phyloP scores from a whole-genome alignment of 2,888 invertebrate species.

The Acanthosepion esculentum region DNA sequence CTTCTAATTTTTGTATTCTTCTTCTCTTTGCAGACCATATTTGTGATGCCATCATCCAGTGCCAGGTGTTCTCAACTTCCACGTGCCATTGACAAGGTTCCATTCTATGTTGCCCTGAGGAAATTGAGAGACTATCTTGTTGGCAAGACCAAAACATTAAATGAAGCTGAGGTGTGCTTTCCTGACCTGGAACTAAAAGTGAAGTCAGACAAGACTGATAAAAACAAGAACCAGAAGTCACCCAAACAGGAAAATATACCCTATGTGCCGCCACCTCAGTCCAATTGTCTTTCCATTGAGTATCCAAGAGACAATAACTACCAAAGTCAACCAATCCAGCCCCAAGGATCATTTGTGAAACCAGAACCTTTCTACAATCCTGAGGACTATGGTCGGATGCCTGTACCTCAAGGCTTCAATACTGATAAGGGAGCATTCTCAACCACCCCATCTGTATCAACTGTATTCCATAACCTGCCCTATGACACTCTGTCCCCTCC shows the following conservation, averaged over 20 bases:
- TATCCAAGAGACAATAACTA: not conserved
- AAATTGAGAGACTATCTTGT: constrained; percentile 95
- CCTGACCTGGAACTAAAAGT: constrained; percentile 69
- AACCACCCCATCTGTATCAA: not conserved
- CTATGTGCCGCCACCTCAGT: constrained; percentile 2
- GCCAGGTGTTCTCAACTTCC: constrained; percentile 97
- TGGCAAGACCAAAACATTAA: constrained; percentile 79
- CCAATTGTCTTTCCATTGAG: not conserved
- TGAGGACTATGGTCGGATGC: constrained; percentile 53
- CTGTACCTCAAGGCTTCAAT: not conserved
- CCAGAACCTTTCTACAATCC: constrained; percentile 53
- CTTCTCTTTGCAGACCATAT: constrained; percentile 84
- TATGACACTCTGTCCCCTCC: constrained; percentile 42
- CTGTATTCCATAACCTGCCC: constrained; percentile 35
- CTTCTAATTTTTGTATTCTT: not conserved
- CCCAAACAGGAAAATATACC: constrained; percentile 48
- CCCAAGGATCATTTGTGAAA: constrained; percentile 50
- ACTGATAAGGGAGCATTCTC: not conserved
- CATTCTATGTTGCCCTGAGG: constrained; percentile 95
- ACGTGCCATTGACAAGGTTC: constrained; percentile 97
- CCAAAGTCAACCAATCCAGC: not conserved
- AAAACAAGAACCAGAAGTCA: constrained; percentile 50
- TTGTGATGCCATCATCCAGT: constrained; percentile 99
- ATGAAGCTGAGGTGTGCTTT: constrained; percentile 73
- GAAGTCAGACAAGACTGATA: constrained; percentile 58